Evolutionary conservation across 2,113 vertebrate species (phyloP).

Genomic region (Megaceryle maxima): DNA sequence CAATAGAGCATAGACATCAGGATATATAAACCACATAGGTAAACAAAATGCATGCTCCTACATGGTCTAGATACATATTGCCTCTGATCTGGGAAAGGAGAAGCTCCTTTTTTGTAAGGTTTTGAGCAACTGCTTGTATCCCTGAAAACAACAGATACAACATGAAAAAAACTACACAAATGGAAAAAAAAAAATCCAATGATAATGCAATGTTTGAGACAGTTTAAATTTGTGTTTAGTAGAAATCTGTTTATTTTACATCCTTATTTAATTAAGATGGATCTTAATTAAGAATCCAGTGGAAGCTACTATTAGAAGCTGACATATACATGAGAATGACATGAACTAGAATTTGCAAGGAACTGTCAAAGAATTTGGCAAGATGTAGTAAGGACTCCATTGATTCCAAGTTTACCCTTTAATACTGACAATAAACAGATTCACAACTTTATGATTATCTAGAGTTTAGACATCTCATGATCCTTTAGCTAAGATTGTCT

Average conservation of each 20-base stretch:
- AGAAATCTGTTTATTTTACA: neutral
- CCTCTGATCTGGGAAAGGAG: neutral
- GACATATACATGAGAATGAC: neutral
- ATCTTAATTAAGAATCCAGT: neutral
- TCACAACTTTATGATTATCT: neutral
- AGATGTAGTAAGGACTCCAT: neutral
- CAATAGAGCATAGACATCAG: neutral
- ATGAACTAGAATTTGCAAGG: neutral
- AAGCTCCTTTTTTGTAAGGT: neutral
- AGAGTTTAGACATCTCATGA: neutral
- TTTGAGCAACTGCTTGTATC: neutral
- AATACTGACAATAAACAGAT: neutral
- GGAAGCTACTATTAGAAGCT: neutral
- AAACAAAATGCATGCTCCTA: neutral
- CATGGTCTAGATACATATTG: neutral
- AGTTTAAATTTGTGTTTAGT: neutral
- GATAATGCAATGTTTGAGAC: neutral
- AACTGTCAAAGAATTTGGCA: neutral
- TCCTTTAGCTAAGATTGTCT: neutral
- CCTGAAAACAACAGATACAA: neutral
- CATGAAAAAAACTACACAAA: neutral
- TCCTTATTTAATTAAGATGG: neutral
- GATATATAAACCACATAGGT: neutral
- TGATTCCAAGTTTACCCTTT: neutral
- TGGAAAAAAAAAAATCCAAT: neutral